Conservation (phyloP, 2,888 invertebrate genomes). For the Epinotia demarniana region DNA sequence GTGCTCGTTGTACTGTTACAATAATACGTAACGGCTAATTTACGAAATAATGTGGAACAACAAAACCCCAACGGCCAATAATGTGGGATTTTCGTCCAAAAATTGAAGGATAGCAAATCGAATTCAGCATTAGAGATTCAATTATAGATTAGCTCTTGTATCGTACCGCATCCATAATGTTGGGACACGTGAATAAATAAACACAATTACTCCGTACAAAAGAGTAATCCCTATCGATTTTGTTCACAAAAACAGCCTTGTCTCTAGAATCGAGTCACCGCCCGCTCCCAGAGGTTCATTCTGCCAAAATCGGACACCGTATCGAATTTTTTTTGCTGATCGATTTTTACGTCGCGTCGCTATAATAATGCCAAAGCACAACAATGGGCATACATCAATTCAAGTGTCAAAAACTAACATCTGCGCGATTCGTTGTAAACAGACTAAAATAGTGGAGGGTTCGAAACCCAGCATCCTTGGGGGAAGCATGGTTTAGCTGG, state of each 20-base stretch:
- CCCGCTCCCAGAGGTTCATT: constrained; percentile 68
- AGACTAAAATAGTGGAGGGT: constrained; percentile 74
- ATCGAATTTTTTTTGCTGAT: constrained; percentile 70
- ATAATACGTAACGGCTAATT: constrained; percentile 26
- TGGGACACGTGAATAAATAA: constrained; percentile 83
- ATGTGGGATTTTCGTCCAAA: constrained; percentile 63
- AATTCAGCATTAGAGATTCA: constrained; percentile 74
- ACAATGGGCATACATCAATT: constrained; percentile 83
- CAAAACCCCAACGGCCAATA: constrained; percentile 52
- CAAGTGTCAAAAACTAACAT: constrained; percentile 85
- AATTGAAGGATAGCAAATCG: constrained; percentile 76
- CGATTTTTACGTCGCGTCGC: constrained; percentile 70
- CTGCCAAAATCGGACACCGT: constrained; percentile 68
- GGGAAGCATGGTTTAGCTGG: constrained; percentile 69
- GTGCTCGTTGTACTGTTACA: neutral
- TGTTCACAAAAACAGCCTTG: constrained; percentile 67
- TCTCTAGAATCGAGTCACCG: constrained; percentile 65
- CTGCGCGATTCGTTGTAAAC: constrained; percentile 81
- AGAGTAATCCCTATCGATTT: constrained; percentile 80
- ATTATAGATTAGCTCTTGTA: constrained; percentile 83
- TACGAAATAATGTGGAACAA: constrained; percentile 46
- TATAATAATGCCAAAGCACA: constrained; percentile 72
- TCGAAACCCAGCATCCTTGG: constrained; percentile 69
- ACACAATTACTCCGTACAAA: constrained; percentile 81
- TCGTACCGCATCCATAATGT: constrained; percentile 77